Evolutionary conservation across 2,888 invertebrate genomes (phyloP).

Genomic region (Mellilla xanthometata): DNA sequence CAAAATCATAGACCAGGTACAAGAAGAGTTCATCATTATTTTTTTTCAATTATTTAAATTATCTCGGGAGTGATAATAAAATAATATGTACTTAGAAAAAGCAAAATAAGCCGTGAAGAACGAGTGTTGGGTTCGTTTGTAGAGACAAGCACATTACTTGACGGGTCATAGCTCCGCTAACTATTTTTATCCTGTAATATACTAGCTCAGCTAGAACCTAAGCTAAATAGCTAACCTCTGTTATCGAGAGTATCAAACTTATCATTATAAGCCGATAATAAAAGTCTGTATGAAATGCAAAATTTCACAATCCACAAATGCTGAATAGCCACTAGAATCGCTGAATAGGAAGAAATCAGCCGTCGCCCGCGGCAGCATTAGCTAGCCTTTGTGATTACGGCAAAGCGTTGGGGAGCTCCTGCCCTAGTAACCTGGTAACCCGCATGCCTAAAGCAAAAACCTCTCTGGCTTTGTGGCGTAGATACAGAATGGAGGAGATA

Average conservation of each 20-base stretch:
- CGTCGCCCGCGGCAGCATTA: constrained; percentile 36
- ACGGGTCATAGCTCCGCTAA: too few species aligned
- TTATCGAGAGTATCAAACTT: too few species aligned
- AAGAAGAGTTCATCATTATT: neutral
- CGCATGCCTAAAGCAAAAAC: constrained; percentile 57
- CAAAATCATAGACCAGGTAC: neutral
- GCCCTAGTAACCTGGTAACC: constrained; percentile 73
- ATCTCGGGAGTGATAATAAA: too few species aligned
- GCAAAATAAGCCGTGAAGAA: too few species aligned
- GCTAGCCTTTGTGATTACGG: constrained; percentile 50
- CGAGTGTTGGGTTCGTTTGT: too few species aligned
- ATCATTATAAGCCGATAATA: too few species aligned
- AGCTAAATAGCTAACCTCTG: too few species aligned
- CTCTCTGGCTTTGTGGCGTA: constrained; percentile 23
- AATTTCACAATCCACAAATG: constrained; percentile 1
- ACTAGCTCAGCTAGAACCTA: too few species aligned
- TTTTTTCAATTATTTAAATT: too few species aligned
- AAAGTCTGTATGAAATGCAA: constrained; percentile 1
- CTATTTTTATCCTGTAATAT: too few species aligned
- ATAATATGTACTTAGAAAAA: too few species aligned
- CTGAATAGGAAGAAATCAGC: constrained; percentile 42
- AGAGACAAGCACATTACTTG: too few species aligned
- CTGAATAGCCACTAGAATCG: constrained; percentile 13
- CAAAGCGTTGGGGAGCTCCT: constrained; percentile 43
- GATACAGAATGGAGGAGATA: neutral